Conservation (phyloP, 1,140 invertebrate genomes). For the Eulimnadia texana region DNA sequence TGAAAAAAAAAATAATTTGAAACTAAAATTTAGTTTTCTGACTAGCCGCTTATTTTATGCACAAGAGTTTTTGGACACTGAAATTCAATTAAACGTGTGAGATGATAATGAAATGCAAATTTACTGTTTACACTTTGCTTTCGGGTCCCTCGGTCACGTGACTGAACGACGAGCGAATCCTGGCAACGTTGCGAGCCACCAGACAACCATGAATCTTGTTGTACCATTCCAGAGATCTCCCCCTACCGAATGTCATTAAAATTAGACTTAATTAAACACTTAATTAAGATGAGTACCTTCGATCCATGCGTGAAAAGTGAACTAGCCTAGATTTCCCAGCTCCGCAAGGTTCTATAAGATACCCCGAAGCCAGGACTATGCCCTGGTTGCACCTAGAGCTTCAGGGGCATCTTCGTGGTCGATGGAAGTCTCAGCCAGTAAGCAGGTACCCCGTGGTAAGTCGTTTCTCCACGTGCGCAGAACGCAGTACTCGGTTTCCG, state of each 20-base stretch:
- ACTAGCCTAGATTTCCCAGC: slow-evolving; percentile 78
- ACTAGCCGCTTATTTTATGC: no score
- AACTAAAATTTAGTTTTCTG: no score
- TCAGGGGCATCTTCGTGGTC: slow-evolving; percentile 56
- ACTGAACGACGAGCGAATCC: slow-evolving; percentile 64
- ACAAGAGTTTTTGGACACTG: no score
- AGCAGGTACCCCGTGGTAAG: slow-evolving; percentile 62
- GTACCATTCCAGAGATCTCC: slow-evolving; percentile 83
- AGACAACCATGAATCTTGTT: slow-evolving; percentile 84
- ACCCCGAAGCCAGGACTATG: slow-evolving; percentile 76
- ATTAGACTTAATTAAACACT: background rate
- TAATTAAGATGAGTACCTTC: slow-evolving; percentile 46
- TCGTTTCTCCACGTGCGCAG: slow-evolving; percentile 64
- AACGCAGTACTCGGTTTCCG: background rate
- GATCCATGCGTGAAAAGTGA: slow-evolving; percentile 75
- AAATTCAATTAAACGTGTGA: background rate
- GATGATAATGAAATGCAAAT: no score
- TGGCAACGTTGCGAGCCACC: slow-evolving; percentile 57
- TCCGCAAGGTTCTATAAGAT: slow-evolving; percentile 83
- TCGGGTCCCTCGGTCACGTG: slow-evolving; percentile 45
- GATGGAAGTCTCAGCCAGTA: slow-evolving; percentile 74
- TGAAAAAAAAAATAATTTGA: no score
- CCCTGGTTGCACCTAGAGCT: slow-evolving; percentile 57
- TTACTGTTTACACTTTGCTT: slow-evolving; percentile 54
- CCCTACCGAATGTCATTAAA: slow-evolving; percentile 39